phyloP scores from a whole-genome alignment of 1,140 invertebrate species.

The Monomorium pharaonis region DNA sequence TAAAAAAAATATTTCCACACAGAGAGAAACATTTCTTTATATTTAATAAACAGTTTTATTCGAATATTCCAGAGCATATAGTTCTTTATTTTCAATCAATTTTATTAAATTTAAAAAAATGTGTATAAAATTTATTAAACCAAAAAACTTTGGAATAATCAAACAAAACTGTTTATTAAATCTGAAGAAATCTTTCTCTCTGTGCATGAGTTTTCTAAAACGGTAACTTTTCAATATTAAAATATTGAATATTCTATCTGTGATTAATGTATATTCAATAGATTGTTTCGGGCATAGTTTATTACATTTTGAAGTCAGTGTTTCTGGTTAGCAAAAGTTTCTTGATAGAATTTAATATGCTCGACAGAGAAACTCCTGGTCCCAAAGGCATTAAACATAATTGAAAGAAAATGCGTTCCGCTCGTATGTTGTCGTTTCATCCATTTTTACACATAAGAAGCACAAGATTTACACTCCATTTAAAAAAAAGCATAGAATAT shows the following conservation, averaged over 20 bases:
- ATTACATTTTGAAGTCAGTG: background rate
- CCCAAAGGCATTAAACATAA: conserved; percentile 14
- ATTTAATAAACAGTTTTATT: no score
- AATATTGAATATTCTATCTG: background rate
- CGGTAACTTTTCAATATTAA: background rate
- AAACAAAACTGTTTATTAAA: no score
- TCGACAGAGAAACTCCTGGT: background rate
- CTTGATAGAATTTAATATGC: conserved; percentile 2
- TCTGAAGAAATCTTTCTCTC: no score
- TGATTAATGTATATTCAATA: background rate
- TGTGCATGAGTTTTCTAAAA: background rate
- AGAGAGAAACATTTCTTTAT: no score
- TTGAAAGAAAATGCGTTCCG: conserved; percentile 29
- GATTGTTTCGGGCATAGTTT: background rate
- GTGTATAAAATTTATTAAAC: no score
- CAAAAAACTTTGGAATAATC: no score
- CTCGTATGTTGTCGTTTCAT: conserved; percentile 14
- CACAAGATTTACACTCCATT: conserved; percentile 27
- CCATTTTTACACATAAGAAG: background rate
- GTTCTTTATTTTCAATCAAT: no score
- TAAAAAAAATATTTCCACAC: background rate
- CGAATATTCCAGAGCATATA: no score
- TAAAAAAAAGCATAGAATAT: conserved; percentile 43
- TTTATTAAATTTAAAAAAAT: no score
- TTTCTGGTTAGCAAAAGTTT: background rate